These are phyloP conservation scores for Apogon talboti DNA, from an alignment of 2,797 vertebrate genomes.

Conservation along the genomic window DNA sequence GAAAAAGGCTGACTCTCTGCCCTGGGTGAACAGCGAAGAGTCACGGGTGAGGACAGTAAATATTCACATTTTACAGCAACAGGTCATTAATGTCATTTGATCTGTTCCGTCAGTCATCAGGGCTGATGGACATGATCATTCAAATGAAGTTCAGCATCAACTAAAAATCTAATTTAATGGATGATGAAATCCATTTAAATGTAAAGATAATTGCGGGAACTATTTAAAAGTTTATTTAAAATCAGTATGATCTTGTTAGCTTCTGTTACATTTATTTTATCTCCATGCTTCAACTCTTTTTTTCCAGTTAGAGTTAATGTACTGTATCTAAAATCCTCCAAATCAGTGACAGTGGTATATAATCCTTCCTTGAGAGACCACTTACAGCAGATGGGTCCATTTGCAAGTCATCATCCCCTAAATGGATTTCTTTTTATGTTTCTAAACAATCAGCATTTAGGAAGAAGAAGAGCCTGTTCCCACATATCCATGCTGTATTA, in stretches of 20 bases:
- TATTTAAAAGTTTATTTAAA: too few relatives aligned
- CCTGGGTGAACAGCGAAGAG: slow-evolving; percentile 72
- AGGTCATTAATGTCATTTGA: too few relatives aligned
- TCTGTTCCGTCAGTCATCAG: too few relatives aligned
- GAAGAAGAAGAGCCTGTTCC: background rate
- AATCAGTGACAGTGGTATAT: background rate
- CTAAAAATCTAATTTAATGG: too few relatives aligned
- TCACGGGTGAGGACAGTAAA: slow-evolving; percentile 71
- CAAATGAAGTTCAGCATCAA: too few relatives aligned
- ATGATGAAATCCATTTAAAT: too few relatives aligned
- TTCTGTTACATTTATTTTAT: background rate
- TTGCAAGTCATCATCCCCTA: slow-evolving; percentile 8
- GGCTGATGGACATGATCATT: too few relatives aligned
- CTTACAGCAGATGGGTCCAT: background rate
- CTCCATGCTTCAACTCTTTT: background rate
- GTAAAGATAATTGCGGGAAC: too few relatives aligned
- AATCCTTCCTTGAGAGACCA: background rate
- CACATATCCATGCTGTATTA: slow-evolving; percentile 2
- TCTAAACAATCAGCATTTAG: background rate
- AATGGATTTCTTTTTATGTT: slow-evolving; percentile 12
- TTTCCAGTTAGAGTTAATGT: background rate
- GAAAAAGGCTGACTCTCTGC: slow-evolving; percentile 62
- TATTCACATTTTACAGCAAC: too few relatives aligned
- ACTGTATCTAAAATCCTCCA: background rate
- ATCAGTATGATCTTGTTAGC: too few relatives aligned